These are phyloP conservation scores for Poeciliopsis paucimaculata DNA, from an alignment of 2,797 vertebrate genomes.

Conservation along the genomic window DNA sequence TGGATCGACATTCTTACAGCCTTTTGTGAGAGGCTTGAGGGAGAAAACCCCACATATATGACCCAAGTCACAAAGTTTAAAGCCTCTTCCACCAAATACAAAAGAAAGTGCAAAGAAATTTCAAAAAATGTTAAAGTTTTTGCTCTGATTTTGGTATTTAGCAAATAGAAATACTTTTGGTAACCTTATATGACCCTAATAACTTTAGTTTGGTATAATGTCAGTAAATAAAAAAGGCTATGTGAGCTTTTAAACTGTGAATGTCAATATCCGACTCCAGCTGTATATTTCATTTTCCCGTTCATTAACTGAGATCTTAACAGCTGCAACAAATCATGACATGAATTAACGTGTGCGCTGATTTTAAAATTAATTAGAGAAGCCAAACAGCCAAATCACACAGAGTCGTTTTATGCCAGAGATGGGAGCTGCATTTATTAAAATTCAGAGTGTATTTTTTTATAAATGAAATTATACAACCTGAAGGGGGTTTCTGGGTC, in stretches of 20 bases:
- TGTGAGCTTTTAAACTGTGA: background rate
- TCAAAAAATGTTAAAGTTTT: background rate
- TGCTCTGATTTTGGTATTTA: background rate
- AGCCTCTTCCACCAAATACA: background rate
- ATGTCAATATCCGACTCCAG: background rate
- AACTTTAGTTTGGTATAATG: background rate
- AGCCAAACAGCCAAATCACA: slow-evolving; percentile 15
- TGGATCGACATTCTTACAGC: background rate
- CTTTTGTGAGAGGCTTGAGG: background rate
- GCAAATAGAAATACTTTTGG: background rate
- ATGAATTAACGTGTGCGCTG: background rate
- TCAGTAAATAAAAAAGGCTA: background rate
- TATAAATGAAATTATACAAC: slow-evolving; percentile 47
- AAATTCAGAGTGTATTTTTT: slow-evolving; percentile 63
- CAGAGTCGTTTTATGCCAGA: slow-evolving; percentile 14
- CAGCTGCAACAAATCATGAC: background rate
- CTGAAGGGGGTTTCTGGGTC: slow-evolving; percentile 57
- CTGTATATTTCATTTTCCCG: background rate
- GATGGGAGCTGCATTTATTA: slow-evolving; percentile 44
- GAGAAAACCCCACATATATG: background rate
- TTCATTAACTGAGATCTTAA: background rate
- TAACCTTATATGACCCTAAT: background rate
- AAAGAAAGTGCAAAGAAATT: background rate
- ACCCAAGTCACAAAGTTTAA: background rate
- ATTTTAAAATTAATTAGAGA: background rate